Conservation (phyloP, 1,140 invertebrate genomes). For the Drosophila teissieri region DNA sequence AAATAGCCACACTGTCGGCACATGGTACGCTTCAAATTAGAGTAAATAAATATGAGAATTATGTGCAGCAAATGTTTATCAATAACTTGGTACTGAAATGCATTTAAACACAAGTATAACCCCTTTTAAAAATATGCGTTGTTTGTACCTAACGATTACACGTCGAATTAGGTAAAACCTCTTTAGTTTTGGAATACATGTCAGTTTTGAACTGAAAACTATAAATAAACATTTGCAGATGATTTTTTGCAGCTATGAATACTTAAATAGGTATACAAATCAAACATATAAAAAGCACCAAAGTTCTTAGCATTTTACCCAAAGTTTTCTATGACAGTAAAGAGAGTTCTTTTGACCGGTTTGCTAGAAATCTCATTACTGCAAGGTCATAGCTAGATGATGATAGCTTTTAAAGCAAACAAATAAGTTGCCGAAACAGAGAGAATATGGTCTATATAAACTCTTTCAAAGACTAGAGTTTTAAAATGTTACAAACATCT, state of each 20-base stretch:
- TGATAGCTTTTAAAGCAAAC: background rate
- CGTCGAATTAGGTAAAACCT: too few species aligned
- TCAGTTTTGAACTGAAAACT: too few species aligned
- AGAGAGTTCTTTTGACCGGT: background rate
- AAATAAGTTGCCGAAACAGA: background rate
- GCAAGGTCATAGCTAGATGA: background rate
- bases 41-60: background rate
- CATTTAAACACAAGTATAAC: too few species aligned
- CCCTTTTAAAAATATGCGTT: too few species aligned
- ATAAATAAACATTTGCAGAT: background rate
- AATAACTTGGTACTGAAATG: background rate
- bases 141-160: too few species aligned
- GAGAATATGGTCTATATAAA: background rate
- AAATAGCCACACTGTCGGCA: background rate
- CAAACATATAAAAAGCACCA: background rate
- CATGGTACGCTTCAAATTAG: background rate
- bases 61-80: background rate
- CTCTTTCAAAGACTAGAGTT: background rate
- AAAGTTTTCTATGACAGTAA: background rate
- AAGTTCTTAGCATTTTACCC: background rate
- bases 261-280: background rate
- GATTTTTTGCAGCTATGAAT: background rate
- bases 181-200: too few species aligned
- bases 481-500: background rate
- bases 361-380: slow-evolving; percentile 4